A percentile compares a stretch with the other conserved stretches of the same genome.
These are phyloP conservation scores for Heliangelus exortis DNA, from an alignment of 2,797 vertebrate genomes.

Conservation along the genomic window DNA sequence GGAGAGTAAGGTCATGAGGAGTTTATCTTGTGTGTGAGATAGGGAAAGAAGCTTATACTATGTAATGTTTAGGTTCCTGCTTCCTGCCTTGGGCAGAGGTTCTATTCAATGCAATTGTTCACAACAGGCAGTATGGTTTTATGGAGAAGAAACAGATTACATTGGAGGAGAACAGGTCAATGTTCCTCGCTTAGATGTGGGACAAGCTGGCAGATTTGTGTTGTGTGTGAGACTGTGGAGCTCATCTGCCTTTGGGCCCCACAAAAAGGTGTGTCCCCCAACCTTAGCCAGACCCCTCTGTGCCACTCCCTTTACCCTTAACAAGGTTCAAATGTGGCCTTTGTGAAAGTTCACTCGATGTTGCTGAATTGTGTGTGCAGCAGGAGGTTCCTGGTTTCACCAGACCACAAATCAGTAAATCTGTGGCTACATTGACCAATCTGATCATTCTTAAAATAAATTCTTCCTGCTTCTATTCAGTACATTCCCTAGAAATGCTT, in stretches of 20 bases:
- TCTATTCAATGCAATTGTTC: not conserved
- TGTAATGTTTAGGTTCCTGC: not conserved
- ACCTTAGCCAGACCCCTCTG: accelerated
- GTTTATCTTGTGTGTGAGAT: not conserved
- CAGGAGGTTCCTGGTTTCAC: not conserved
- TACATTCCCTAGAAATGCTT: not conserved
- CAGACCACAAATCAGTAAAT: not conserved
- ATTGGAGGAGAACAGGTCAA: not conserved
- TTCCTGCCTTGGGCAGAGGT: not conserved
- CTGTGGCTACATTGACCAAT: not conserved
- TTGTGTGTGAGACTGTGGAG: not conserved
- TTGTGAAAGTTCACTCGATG: not conserved
- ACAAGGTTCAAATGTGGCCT: accelerated
- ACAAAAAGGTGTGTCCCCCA: accelerated
- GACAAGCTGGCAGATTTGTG: not conserved
- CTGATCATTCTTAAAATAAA: not conserved
- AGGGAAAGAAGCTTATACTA: not conserved
- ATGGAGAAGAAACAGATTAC: not conserved
- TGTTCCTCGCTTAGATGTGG: not conserved
- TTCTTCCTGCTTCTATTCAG: not conserved
- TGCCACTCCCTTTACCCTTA: not conserved
- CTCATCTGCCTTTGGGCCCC: not conserved
- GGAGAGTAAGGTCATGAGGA: not conserved
- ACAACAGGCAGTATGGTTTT: not conserved
- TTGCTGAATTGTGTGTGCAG: not conserved